Conservation (phyloP, 2,888 invertebrate species). For the Myopa testacea region DNA sequence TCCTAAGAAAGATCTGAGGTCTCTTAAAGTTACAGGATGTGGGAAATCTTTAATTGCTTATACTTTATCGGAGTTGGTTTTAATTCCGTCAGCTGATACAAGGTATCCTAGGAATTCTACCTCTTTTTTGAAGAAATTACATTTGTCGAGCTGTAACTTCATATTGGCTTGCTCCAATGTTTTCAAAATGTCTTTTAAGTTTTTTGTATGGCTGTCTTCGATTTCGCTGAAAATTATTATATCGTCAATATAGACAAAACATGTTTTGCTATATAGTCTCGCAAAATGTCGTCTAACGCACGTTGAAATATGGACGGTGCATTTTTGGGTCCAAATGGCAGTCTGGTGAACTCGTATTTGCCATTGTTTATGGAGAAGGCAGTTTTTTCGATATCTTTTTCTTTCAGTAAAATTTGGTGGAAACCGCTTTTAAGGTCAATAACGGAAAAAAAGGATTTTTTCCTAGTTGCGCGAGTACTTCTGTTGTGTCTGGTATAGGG, state of each 20-base stretch:
- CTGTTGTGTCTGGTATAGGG: constrained; percentile 35
- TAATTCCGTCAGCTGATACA: not conserved
- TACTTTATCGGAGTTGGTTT: too few species aligned
- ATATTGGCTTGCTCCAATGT: not conserved
- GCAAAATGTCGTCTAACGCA: constrained; percentile 41
- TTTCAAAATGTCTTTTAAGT: not conserved
- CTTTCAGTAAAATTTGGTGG: constrained; percentile 42
- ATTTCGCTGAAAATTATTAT: not conserved
- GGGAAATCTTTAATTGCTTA: not conserved
- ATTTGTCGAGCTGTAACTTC: not conserved
- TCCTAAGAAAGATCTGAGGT: not conserved
- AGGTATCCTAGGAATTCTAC: constrained; percentile 1
- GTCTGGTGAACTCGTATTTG: constrained; percentile 39
- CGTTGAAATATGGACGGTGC: constrained; percentile 43
- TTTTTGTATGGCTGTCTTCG: not conserved
- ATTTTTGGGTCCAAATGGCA: constrained; percentile 43
- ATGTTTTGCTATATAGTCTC: constrained; percentile 38
- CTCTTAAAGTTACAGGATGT: not conserved
- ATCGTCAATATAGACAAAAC: constrained; percentile 16
- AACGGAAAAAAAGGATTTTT: constrained; percentile 37
- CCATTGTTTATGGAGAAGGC: constrained; percentile 39
- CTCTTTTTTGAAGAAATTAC: not conserved
- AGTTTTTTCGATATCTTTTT: constrained; percentile 18
- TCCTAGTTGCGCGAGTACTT: constrained; percentile 39
- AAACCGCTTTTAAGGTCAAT: constrained; percentile 45